Percentiles rank a stretch among this genome's conserved stretches.
phyloP scores from a whole-genome alignment of 2,113 vertebrate species.

The Mustela lutreola region DNA sequence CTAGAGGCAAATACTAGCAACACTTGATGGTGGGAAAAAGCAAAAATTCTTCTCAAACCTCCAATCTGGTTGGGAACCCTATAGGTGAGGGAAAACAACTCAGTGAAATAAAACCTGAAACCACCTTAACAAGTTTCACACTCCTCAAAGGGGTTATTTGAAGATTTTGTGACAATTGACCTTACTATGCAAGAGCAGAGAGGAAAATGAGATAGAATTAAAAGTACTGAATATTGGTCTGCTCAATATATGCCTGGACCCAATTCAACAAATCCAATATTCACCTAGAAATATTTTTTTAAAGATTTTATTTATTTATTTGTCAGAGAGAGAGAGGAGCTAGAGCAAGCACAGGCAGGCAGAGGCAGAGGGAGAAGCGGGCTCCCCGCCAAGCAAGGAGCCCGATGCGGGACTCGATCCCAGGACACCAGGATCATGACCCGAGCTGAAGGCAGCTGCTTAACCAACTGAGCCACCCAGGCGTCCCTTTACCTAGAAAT shows the following conservation, averaged over 20 bases:
- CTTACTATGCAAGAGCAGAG: not conserved
- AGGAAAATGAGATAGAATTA: not conserved
- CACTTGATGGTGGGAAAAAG: not conserved
- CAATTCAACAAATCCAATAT: not conserved
- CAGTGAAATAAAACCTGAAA: not conserved
- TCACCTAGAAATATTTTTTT: not conserved
- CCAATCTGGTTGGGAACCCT: not conserved
- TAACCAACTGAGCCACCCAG: too few relatives aligned
- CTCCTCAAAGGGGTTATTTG: not conserved
- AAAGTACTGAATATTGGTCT: not conserved
- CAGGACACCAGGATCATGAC: too few relatives aligned
- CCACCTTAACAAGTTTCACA: not conserved
- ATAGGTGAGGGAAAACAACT: not conserved
- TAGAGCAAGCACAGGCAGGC: too few relatives aligned
- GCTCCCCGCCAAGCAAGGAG: too few relatives aligned
- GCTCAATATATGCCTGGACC: not conserved
- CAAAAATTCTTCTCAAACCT: not conserved
- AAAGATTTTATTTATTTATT: too few relatives aligned
- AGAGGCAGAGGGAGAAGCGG: too few relatives aligned
- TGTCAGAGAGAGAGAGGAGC: too few relatives aligned
- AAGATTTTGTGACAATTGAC: not conserved
- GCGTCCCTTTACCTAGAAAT: not conserved
- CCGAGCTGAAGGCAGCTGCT: too few relatives aligned
- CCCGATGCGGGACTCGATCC: too few relatives aligned
- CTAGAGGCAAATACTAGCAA: not conserved